These are phyloP conservation scores for Noctua janthe DNA, from an alignment of 2,888 invertebrate species.

Conservation along the genomic window DNA sequence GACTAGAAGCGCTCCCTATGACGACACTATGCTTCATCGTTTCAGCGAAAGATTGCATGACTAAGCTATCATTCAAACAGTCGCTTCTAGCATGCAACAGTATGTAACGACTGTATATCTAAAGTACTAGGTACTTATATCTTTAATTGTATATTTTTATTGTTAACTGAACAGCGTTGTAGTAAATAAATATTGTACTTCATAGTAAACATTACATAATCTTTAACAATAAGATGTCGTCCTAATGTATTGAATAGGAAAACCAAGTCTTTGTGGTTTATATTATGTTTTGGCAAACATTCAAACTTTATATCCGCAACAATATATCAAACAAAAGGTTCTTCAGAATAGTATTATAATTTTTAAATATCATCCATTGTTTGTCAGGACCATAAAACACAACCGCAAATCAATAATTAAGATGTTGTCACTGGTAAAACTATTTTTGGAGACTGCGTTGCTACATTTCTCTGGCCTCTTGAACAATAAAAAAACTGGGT, in stretches of 20 bases:
- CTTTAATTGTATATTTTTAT: constrained; percentile 25
- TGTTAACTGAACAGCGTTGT: constrained; percentile 24
- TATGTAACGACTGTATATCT: constrained; percentile 57
- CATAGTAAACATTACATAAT: constrained; percentile 48
- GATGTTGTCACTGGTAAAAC: constrained; percentile 1
- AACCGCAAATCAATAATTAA: constrained; percentile 20
- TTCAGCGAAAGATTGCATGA: constrained; percentile 82
- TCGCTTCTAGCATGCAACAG: constrained; percentile 72
- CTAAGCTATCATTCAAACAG: constrained; percentile 78
- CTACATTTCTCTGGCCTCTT: background rate
- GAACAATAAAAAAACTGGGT: background rate
- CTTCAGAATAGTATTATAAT: constrained; percentile 18
- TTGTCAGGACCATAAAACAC: constrained; percentile 3
- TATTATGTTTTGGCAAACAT: constrained; percentile 49
- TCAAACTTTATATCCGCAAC: constrained; percentile 39
- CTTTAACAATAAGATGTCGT: constrained; percentile 10
- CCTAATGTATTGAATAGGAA: constrained; percentile 3
- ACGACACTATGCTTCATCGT: constrained; percentile 80
- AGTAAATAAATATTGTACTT: constrained; percentile 39
- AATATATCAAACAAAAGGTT: constrained; percentile 33
- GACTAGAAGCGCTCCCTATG: constrained; percentile 69
- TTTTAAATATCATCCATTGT: constrained; percentile 30
- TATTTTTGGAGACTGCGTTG: background rate
- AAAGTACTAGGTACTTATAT: constrained; percentile 12
- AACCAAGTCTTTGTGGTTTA: constrained; percentile 28